These are phyloP conservation scores for Argynnis bischoffii DNA, from an alignment of 2,888 invertebrate species.

Conservation along the genomic window DNA sequence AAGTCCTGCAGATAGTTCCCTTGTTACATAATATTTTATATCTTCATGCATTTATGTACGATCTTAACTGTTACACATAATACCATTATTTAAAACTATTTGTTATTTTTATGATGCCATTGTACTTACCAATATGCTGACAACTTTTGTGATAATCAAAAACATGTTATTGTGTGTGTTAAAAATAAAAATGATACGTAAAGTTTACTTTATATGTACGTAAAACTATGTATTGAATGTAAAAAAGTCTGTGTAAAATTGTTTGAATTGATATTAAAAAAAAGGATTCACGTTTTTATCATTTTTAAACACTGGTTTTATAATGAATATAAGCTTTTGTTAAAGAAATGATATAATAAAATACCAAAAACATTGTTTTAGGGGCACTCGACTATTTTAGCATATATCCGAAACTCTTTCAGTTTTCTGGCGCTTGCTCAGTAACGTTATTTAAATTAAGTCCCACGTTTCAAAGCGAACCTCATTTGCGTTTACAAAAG, in stretches of 20 bases:
- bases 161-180: no score
- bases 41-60: conserved; percentile 30
- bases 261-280: no score
- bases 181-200: no score
- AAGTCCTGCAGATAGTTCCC: conserved; percentile 53
- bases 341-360: conserved; percentile 9
- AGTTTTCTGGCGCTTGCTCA: conserved; percentile 51
- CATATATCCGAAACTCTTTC: conserved; percentile 44
- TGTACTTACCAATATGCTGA: no score
- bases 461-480: conserved; percentile 70
- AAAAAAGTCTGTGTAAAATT: no score
- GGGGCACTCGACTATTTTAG: conserved; percentile 40
- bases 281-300: no score
- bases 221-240: no score
- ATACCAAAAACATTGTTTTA: conserved; percentile 36
- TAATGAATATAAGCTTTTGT: conserved; percentile 15
- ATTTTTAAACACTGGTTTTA: no score
- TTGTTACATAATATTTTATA: conserved; percentile 56
- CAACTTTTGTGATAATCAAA: no score
- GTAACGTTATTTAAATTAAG: conserved; percentile 70
- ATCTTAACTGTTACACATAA: conserved; percentile 28
- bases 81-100: conserved; percentile 21
- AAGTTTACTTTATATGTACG: no score
- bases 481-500: conserved; percentile 79
- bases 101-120: background rate